A percentile compares a stretch with the other conserved stretches of the same genome.
Evolutionary conservation across 2,888 invertebrate genomes (phyloP).

Genomic region (Ochropleura leucogaster): DNA sequence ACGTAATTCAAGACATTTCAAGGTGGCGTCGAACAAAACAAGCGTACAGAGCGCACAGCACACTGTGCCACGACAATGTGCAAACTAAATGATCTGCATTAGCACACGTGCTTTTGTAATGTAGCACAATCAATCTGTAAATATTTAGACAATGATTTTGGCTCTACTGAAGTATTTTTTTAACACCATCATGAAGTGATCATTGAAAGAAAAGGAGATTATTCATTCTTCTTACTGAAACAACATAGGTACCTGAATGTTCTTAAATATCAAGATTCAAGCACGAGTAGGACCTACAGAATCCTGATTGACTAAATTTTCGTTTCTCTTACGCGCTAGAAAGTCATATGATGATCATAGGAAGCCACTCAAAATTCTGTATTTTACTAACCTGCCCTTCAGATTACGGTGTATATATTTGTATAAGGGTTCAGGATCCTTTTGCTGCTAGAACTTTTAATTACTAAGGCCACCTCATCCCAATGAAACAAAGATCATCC

Average conservation of each 20-base stretch:
- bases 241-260: not conserved
- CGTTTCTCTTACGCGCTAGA: not conserved
- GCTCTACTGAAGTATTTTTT: slow-evolving; percentile 22
- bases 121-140: slow-evolving; percentile 75
- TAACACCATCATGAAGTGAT: slow-evolving; percentile 4
- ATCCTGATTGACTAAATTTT: not conserved
- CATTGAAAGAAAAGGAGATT: slow-evolving; percentile 12
- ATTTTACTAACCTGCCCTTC: not conserved
- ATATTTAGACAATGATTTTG: slow-evolving; percentile 67
- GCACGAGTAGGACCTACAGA: not conserved
- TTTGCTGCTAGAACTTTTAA: not conserved
- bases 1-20: slow-evolving; percentile 81
- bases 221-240: not conserved
- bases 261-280: not conserved
- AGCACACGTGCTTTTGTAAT: slow-evolving; percentile 83
- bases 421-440: too few species aligned
- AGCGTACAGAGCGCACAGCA: slow-evolving; percentile 69
- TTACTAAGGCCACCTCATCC: not conserved
- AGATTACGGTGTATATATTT: not conserved
- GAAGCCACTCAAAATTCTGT: not conserved
- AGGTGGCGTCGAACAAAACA: slow-evolving; percentile 65
- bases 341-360: not conserved
- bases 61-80: slow-evolving; percentile 68
- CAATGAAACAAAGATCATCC: slow-evolving; percentile 22
- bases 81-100: slow-evolving; percentile 77